Evolutionary conservation across 2,113 vertebrate species (phyloP).

Genomic region (Vidua macroura): DNA sequence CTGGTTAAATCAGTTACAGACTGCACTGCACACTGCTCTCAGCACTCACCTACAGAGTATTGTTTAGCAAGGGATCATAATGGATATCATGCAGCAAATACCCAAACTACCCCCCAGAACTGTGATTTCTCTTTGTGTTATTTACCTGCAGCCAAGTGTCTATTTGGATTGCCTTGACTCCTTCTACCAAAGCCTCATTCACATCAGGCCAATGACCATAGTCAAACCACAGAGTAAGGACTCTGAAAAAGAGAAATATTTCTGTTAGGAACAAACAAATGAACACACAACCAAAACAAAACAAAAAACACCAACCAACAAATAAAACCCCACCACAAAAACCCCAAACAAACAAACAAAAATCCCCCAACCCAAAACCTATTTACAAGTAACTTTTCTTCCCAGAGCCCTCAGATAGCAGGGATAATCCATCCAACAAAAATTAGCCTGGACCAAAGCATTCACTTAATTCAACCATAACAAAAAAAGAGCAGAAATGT

Average conservation of each 20-base stretch:
- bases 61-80: not conserved
- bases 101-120: not conserved
- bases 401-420: not conserved
- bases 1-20: not conserved
- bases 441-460: not conserved
- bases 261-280: not conserved
- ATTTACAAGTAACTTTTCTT: not conserved
- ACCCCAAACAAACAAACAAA: not conserved
- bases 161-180: conserved; percentile 98
- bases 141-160: conserved; percentile 97
- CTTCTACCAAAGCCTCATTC: conserved; percentile 95
- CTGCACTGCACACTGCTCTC: not conserved
- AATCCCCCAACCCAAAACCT: not conserved
- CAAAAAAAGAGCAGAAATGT: not conserved
- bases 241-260: conserved; percentile 71
- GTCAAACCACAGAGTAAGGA: conserved; percentile 98
- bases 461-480: not conserved
- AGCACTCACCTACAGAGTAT: not conserved
- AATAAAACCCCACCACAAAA: not conserved
- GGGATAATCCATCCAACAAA: not conserved
- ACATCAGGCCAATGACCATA: conserved; percentile 98
- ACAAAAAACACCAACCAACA: not conserved
- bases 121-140: not conserved
- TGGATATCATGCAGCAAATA: not conserved
- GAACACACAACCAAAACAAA: not conserved